Evolutionary conservation across 1,140 invertebrate genomes (phyloP).

Genomic region (Zaprionus inermis): DNA sequence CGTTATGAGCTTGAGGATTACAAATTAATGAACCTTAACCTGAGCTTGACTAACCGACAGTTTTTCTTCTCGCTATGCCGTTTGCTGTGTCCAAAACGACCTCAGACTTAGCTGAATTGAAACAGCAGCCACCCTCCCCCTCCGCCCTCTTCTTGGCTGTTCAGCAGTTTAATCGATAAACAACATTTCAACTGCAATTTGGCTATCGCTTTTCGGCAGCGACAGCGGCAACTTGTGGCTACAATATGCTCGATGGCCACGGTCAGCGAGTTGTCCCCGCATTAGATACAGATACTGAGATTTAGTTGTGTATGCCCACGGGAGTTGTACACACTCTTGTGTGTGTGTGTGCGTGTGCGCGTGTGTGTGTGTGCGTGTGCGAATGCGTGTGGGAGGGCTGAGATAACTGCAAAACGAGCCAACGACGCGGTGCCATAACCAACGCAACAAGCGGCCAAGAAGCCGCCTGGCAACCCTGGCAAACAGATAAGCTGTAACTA

Average conservation of each 20-base stretch:
- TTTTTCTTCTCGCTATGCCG: not conserved
- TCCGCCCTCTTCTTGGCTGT: no score
- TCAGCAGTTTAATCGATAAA: constrained; percentile 77
- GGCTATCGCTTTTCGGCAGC: constrained; percentile 52
- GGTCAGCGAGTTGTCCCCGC: constrained; percentile 36
- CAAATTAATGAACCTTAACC: no score
- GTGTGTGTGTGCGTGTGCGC: not conserved
- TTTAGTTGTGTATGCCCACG: constrained; percentile 47
- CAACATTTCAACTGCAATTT: constrained; percentile 74
- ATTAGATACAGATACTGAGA: constrained; percentile 56
- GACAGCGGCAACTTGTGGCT: constrained; percentile 66
- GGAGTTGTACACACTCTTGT: constrained; percentile 43
- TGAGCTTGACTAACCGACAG: not conserved
- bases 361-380: constrained; percentile 5
- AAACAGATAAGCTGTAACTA: constrained; percentile 30
- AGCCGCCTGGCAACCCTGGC: constrained; percentile 8
- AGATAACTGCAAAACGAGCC: constrained; percentile 44
- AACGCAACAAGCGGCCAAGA: constrained; percentile 24
- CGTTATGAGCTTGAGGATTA: no score
- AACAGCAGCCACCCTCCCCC: not conserved
- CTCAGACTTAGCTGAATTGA: no score
- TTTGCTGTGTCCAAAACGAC: not conserved
- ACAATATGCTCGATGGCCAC: constrained; percentile 57
- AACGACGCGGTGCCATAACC: not conserved
- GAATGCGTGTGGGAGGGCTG: constrained; percentile 26